Evolutionary conservation across 1,140 invertebrate genomes (phyloP).

Genomic region (Psilanteris sp.): DNA sequence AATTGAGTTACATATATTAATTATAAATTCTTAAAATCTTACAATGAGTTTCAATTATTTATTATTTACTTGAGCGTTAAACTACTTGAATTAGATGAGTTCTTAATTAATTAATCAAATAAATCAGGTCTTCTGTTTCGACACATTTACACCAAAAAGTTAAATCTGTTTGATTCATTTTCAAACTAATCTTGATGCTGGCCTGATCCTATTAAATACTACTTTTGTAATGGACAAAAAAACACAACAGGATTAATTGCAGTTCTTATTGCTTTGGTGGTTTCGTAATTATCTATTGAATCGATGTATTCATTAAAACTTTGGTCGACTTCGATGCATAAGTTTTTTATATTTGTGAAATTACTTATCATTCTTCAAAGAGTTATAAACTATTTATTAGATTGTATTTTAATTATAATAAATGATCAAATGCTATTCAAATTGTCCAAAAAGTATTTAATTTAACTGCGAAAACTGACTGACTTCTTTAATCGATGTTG

Average conservation of each 20-base stretch:
- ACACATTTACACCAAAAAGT: conserved; percentile 1
- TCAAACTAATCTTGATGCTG: conserved; percentile 17
- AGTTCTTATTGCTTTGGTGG: conserved; percentile 6
- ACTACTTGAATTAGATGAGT: no score
- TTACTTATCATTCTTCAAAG: no score
- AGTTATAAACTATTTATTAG: no score
- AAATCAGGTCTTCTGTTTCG: conserved; percentile 3
- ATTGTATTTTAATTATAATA: no score
- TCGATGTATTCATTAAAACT: conserved; percentile 27
- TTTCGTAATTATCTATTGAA: conserved; percentile 1
- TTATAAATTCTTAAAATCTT: no score
- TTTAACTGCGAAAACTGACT: no score
- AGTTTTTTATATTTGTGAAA: conserved; percentile 28
- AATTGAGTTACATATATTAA: no score
- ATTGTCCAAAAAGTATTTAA: no score
- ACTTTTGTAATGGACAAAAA: conserved; percentile 16
- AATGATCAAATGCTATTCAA: no score
- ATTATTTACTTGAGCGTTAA: no score
- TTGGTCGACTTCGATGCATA: conserved; percentile 13
- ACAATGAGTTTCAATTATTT: no score
- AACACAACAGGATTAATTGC: conserved; percentile 25
- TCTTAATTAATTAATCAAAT: background rate
- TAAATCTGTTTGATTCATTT: conserved; percentile 20
- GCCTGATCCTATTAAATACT: conserved; percentile 15
- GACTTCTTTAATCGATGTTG: no score